Conservation (phyloP, 2,113 vertebrate species). For the Syngnathus typhle region DNA sequence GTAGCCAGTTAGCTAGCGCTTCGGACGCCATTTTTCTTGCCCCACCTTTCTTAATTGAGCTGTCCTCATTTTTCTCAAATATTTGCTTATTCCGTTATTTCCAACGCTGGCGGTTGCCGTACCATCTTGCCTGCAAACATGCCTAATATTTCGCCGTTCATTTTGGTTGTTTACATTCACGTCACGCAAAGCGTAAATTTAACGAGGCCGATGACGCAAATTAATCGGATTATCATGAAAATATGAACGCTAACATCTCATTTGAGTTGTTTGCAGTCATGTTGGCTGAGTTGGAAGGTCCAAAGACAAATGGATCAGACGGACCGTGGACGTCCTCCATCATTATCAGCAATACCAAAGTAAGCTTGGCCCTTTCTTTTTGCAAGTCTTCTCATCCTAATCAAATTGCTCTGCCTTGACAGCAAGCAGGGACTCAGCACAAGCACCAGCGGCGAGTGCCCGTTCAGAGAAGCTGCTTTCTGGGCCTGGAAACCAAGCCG, state of each 20-base stretch:
- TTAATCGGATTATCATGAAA: neutral
- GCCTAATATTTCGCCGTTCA: neutral
- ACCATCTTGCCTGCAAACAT: neutral
- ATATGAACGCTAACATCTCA: too few relatives aligned
- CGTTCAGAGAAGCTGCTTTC: constrained; percentile 64
- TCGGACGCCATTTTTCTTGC: neutral
- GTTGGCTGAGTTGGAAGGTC: constrained; percentile 42
- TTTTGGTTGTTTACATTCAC: too few relatives aligned
- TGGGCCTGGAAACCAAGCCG: constrained; percentile 77
- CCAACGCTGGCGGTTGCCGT: neutral
- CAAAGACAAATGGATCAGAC: constrained; percentile 19
- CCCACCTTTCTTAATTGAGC: too few relatives aligned
- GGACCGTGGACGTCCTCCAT: constrained; percentile 15
- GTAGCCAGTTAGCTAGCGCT: neutral
- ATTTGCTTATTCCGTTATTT: neutral
- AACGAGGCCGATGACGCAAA: too few relatives aligned
- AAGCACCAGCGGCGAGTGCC: constrained; percentile 36
- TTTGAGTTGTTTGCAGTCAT: constrained; percentile 48
- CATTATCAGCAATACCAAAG: constrained; percentile 32
- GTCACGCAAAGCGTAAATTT: neutral
- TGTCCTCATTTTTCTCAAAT: neutral
- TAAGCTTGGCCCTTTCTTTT: constrained; percentile 19
- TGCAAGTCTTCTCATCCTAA: too few relatives aligned
- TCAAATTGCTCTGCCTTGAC: neutral
- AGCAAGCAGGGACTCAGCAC: constrained; percentile 18